Base-by-base conservation (phyloP, 2,888 invertebrate species). In the Hypomecis punctinalis region DNA sequence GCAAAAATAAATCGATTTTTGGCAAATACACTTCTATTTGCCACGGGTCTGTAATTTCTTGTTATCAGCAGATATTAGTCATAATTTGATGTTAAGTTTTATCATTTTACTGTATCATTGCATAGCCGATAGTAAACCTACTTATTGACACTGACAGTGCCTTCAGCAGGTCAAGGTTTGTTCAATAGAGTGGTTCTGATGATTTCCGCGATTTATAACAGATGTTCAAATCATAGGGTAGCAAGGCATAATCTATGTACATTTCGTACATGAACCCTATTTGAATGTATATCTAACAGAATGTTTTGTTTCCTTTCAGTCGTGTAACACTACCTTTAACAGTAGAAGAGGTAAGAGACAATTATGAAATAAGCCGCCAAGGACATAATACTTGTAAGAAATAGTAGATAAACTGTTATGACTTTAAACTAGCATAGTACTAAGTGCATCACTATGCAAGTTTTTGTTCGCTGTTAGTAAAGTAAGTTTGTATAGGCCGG, bases 281-380 rank as follows among this genome's bases (percentile, higher is more conserved):
- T 53, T 23, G 46, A 55, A 35, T 58, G 59, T 35, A 40, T 39
- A 40, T 52, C 61, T 69, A 63, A 68, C 56, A 57, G 37, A 48
- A 37, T 61, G 4, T 56, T 46, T 68, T 76, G 68, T 84, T 90
- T 88, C 80, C 86, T 95, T 95, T 86, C 95, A 98, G 98, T 94
- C 98, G 99, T 86, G 97, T 99, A 84, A 97, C 98, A 89, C 95
- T 99, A 91, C 98, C 98, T 85, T 95, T 99, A 91, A 98, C 98
- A 81, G 98, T 99, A 78, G 98, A 99, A 94, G 98, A 99, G 97
- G 98, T 98, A 94, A 94, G 96, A 69, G 23, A 23, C 23, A 23
- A 66, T 62, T 62, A 43, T 66, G n/a, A 58, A 53, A 58, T 60
- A 36, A 54, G 35, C 49, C 13, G 57, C 71, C 72, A 78, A 78